phyloP scores from a whole-genome alignment of 2,888 invertebrate genomes.

The Archips xylosteana region DNA sequence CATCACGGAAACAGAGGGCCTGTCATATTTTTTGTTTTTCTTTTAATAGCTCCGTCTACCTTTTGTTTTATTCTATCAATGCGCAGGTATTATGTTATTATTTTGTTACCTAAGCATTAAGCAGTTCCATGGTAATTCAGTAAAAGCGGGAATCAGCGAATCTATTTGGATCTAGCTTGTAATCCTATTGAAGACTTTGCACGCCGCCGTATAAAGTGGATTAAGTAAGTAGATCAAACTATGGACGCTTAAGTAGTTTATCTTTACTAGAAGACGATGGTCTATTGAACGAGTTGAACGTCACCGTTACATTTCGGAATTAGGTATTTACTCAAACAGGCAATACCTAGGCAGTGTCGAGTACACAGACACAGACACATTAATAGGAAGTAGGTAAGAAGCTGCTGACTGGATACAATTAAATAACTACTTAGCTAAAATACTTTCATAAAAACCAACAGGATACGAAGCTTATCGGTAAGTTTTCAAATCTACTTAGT shows the following conservation, averaged over 20 bases:
- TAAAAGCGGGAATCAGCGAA: slow-evolving; percentile 21
- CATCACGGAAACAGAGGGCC: no score
- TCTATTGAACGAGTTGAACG: not conserved
- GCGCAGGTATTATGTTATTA: no score
- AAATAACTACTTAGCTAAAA: no score
- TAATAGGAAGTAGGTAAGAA: no score
- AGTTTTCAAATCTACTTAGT: no score
- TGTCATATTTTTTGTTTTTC: no score
- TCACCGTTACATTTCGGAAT: not conserved
- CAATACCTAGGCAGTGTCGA: not conserved
- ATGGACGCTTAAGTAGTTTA: slow-evolving; percentile 12
- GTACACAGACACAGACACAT: not conserved
- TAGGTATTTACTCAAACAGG: not conserved
- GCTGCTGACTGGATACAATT: no score
- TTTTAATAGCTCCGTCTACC: no score
- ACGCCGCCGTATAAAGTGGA: slow-evolving; percentile 28
- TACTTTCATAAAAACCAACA: no score
- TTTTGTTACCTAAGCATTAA: not conserved
- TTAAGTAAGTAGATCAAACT: slow-evolving; percentile 12
- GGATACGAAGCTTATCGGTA: no score
- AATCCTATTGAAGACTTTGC: slow-evolving; percentile 36
- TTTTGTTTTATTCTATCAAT: no score
- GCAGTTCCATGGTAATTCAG: not conserved
- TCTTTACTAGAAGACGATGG: not conserved
- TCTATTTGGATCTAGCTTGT: not conserved